Percentiles rank a stretch among this genome's conserved stretches.
Conservation (phyloP, 2,888 invertebrate species). For the Cephus rjabovi region DNA sequence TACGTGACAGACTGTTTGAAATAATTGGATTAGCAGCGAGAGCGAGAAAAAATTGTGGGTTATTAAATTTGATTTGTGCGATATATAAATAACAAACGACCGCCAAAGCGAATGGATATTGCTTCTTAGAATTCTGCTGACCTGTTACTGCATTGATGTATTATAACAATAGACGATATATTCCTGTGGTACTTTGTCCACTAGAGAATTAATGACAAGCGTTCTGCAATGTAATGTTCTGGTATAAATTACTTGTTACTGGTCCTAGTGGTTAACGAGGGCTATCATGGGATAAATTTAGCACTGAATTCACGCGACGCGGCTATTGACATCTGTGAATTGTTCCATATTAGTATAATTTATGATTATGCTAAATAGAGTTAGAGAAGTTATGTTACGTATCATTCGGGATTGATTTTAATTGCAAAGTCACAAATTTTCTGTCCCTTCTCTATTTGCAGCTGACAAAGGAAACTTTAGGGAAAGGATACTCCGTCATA, state of each 20-base stretch:
- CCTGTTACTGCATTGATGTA: slow-evolving; percentile 14
- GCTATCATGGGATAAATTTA: neutral
- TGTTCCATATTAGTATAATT: neutral
- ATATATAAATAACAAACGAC: neutral
- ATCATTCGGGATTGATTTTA: neutral
- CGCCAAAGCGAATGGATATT: neutral
- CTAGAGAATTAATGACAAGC: neutral
- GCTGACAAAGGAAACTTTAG: neutral
- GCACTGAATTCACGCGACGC: neutral
- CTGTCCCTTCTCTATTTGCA: neutral
- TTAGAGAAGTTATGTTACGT: neutral
- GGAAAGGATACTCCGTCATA: neutral
- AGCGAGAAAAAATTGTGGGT: neutral
- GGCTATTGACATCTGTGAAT: neutral
- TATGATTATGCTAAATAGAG: neutral
- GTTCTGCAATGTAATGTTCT: too few species aligned
- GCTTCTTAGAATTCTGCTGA: neutral
- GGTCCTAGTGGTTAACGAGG: neutral
- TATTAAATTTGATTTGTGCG: neutral
- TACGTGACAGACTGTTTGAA: neutral
- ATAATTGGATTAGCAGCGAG: neutral
- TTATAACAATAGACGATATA: slow-evolving; percentile 26
- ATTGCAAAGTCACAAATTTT: neutral
- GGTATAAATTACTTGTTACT: too few species aligned
- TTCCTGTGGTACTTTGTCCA: slow-evolving; percentile 19